Evolutionary conservation across 2,888 invertebrate genomes (phyloP), one percentile per base, ranked within the genome.

Genomic region (Belgica antarctica): DNA sequence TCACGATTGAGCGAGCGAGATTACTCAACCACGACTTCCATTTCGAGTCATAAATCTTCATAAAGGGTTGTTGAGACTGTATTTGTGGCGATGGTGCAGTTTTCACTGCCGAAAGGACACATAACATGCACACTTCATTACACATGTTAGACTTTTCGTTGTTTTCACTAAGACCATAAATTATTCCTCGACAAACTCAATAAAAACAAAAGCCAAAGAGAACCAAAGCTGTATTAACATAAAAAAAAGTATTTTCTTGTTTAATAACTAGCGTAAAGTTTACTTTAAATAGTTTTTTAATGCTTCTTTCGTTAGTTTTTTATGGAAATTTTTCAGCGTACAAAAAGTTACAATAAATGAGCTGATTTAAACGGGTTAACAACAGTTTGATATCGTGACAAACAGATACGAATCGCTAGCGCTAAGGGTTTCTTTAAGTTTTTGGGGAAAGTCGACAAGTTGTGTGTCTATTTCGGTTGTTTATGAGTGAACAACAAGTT

Each of bases 31-130:
- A 27, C 28, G 27, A 66, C 47, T 28, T 10, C 4, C 27, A 27
- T 52, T n/a, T n/a, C n/a, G n/a, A n/a, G 46, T 52, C 66, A 66
- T 66, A 66, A 66, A 66, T 66, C 66, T 66, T 28, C 25, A 28
- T 12, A 28, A 66, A 52, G 31, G 66, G 66, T 66, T 47, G 28
- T 52, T 17, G 24, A 22, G 17, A 25, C 10, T 62, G 28, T 17
- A 7, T n/a, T n/a, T n/a, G n/a, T n/a, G n/a, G n/a, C n/a, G n/a
- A n/a, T n/a, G n/a, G 10, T 36, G 5, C 22, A 27, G 17, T 46
- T 25, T 24, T 46, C 59, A 59, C 12, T n/a, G n/a, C n/a, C 25
- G 31, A 66, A 52, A 52, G 66, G 66, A 66, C 66, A 66, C n/a
- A n/a, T n/a, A n/a, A n/a, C n/a, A n/a, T n/a, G 52, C 47, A 46